phyloP scores from a whole-genome alignment of 2,797 vertebrate species.

The Lepus oiostolus region DNA sequence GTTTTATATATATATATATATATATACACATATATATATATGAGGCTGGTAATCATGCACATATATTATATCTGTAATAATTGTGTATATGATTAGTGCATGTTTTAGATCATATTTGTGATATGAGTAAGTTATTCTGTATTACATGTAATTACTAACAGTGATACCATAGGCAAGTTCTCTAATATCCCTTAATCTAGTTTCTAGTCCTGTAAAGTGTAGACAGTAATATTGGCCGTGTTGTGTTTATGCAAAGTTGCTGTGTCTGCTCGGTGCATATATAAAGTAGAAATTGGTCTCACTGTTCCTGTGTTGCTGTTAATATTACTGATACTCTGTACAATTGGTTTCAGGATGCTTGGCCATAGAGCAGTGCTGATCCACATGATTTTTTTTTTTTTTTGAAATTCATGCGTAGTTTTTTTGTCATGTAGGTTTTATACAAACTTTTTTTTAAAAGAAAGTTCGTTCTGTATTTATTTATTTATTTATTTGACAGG shows the following conservation, averaged over 20 bases:
- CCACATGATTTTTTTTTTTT: background rate
- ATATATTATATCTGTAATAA: background rate
- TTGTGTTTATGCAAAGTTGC: background rate
- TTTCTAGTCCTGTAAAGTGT: background rate
- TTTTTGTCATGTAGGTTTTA: too few species aligned
- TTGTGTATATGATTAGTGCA: background rate
- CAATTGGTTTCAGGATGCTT: background rate
- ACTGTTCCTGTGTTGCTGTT: background rate
- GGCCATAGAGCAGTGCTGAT: background rate
- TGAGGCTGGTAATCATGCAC: background rate
- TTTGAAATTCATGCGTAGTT: too few species aligned
- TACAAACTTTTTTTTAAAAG: too few species aligned
- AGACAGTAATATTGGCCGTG: background rate
- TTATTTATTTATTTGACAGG: too few species aligned
- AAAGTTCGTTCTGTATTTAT: too few species aligned
- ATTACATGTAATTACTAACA: background rate
- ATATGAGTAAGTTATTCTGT: background rate
- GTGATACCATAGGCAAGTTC: background rate
- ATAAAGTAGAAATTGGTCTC: background rate
- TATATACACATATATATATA: background rate
- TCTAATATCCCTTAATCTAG: background rate
- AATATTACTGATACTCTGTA: background rate
- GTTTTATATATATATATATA: background rate
- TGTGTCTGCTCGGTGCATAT: background rate
- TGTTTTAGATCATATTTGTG: constrained; percentile 4